Percentiles rank a stretch among this genome's conserved stretches.
Evolutionary conservation across 30 jellyfish, hydroid and myxozoan genomes (phyloP).

Genomic region (Aurelia sp.): DNA sequence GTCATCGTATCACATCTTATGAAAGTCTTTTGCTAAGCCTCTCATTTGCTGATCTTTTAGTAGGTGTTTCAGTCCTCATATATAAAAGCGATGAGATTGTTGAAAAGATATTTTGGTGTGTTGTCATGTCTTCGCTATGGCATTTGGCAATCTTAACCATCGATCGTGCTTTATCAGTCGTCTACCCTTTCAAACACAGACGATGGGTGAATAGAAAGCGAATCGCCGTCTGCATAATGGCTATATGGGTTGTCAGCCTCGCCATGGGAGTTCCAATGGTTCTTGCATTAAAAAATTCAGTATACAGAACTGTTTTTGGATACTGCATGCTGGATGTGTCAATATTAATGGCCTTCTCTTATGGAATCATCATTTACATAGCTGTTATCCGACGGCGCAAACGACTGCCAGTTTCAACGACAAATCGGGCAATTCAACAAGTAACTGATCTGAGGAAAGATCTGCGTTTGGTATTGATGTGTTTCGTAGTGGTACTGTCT

Average conservation of each 20-base stretch:
- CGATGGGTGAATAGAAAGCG: too few species aligned
- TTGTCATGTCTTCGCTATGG: neutral
- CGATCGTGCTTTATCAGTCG: too few species aligned
- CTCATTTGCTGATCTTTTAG: slow-evolving; percentile 10
- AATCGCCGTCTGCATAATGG: too few species aligned
- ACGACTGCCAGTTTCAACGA: neutral
- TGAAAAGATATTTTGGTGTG: neutral
- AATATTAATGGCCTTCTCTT: neutral
- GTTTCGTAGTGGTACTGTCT: slow-evolving; percentile 2
- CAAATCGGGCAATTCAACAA: neutral
- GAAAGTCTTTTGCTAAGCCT: slow-evolving; percentile 16
- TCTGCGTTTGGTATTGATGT: slow-evolving; percentile 6
- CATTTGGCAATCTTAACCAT: neutral
- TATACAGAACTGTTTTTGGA: neutral
- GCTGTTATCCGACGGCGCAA: slow-evolving; percentile 13
- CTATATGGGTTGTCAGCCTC: too few species aligned
- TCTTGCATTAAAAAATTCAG: neutral
- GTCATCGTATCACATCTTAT: neutral
- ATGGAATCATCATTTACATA: slow-evolving; percentile 2
- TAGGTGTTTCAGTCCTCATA: neutral
- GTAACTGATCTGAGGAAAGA: neutral
- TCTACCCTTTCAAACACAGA: too few species aligned
- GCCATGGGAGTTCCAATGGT: too few species aligned
- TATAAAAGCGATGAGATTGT: neutral
- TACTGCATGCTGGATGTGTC: too few species aligned